Evolutionary conservation across 2,797 vertebrate species (phyloP).

Genomic region (Falco concolor): DNA sequence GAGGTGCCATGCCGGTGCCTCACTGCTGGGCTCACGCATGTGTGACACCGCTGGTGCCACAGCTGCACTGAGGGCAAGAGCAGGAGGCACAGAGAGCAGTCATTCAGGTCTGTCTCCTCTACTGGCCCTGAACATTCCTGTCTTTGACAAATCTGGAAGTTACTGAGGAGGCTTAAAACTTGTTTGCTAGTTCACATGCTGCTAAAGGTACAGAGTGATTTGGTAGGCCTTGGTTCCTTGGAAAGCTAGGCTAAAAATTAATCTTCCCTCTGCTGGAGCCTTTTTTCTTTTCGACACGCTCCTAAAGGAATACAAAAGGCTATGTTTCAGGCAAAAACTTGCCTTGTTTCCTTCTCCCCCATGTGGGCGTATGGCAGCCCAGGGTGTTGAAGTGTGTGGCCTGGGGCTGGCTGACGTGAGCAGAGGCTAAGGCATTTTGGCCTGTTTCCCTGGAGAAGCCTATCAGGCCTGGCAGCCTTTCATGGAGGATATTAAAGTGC

Average conservation of each 20-base stretch:
- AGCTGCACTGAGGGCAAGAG: neutral
- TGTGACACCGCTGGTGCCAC: fast-evolving
- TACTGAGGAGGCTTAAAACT: neutral
- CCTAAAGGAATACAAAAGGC: neutral
- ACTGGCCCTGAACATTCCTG: neutral
- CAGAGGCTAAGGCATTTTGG: neutral
- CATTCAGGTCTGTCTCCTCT: neutral
- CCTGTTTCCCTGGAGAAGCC: neutral
- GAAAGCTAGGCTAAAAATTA: neutral
- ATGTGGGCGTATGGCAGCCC: fast-evolving
- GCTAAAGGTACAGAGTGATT: fast-evolving
- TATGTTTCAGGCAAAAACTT: neutral
- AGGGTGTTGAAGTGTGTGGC: neutral
- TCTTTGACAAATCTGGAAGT: neutral
- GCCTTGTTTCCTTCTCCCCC: neutral
- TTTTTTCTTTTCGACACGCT: neutral
- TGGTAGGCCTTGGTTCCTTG: neutral
- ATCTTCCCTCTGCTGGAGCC: neutral
- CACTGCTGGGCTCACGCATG: neutral
- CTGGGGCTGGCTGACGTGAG: neutral
- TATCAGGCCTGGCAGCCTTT: neutral
- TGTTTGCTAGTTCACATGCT: neutral
- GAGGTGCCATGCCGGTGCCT: neutral
- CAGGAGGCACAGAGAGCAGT: neutral
- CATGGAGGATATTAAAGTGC: neutral